These are phyloP conservation scores for Calephelis perditalis DNA, from an alignment of 2,888 invertebrate species.

Conservation along the genomic window DNA sequence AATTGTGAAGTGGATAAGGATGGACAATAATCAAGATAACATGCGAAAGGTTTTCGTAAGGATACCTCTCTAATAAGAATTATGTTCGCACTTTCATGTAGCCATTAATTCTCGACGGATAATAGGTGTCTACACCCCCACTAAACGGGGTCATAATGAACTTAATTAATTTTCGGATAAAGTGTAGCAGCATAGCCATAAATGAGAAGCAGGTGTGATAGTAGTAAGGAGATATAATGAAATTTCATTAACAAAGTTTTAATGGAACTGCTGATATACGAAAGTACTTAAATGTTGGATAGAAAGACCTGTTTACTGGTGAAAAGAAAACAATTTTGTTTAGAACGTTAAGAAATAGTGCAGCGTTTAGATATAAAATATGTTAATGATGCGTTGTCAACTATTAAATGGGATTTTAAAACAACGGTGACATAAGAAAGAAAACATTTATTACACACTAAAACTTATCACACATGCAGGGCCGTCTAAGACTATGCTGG, in stretches of 20 bases:
- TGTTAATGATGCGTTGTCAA: too few species aligned
- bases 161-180: conserved; percentile 10
- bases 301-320: too few species aligned
- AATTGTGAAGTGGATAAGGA: too few species aligned
- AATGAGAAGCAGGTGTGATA: not conserved
- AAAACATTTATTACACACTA: too few species aligned
- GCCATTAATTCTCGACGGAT: conserved; percentile 8
- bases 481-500: too few species aligned
- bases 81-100: conserved; percentile 4
- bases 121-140: not conserved
- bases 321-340: too few species aligned
- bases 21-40: not conserved
- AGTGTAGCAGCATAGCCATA: not conserved
- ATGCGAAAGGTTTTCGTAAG: not conserved
- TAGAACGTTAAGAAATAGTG: too few species aligned
- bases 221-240: not conserved
- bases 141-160: conserved; percentile 2
- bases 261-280: not conserved
- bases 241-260: conserved; percentile 8
- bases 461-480: too few species aligned
- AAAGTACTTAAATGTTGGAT: too few species aligned
- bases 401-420: too few species aligned
- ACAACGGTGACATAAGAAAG: too few species aligned
- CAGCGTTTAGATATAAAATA: too few species aligned
- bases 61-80: not conserved